These are phyloP conservation scores for Ectropis crepuscularia DNA, from an alignment of 2,888 invertebrate genomes.

Conservation along the genomic window DNA sequence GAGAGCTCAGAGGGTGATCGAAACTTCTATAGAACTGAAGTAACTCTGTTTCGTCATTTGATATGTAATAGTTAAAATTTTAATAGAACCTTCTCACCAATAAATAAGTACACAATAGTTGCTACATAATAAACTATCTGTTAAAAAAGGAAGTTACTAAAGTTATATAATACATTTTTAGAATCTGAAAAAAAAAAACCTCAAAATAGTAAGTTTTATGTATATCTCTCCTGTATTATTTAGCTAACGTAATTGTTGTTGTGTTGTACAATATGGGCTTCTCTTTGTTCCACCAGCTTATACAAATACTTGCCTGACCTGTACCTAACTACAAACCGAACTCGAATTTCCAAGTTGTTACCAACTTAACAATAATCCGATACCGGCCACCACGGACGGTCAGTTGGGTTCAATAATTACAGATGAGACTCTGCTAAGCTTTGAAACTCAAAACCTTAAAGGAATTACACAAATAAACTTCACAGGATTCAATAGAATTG, in stretches of 20 bases:
- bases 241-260: too few species aligned
- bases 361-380: conserved; percentile 61
- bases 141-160: too few species aligned
- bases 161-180: too few species aligned
- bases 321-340: conserved; percentile 13
- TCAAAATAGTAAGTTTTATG: too few species aligned
- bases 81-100: conserved; percentile 9
- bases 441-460: conserved; percentile 72
- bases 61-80: conserved; percentile 51
- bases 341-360: conserved; percentile 51
- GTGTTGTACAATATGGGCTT: neutral
- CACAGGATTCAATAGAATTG: conserved; percentile 47
- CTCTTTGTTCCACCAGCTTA: neutral
- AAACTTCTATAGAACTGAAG: conserved; percentile 55
- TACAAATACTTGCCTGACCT: too few species aligned
- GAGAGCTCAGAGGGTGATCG: conserved; percentile 45
- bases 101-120: too few species aligned
- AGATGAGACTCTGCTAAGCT: conserved; percentile 67
- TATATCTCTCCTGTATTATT: too few species aligned
- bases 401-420: conserved; percentile 73
- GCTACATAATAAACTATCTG: too few species aligned
- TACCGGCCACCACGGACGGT: conserved; percentile 66
- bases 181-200: too few species aligned
- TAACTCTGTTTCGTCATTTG: conserved; percentile 51
- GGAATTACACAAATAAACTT: conserved; percentile 58